Conservation (phyloP, 2,797 vertebrate species). For the Clarias fuscus region DNA sequence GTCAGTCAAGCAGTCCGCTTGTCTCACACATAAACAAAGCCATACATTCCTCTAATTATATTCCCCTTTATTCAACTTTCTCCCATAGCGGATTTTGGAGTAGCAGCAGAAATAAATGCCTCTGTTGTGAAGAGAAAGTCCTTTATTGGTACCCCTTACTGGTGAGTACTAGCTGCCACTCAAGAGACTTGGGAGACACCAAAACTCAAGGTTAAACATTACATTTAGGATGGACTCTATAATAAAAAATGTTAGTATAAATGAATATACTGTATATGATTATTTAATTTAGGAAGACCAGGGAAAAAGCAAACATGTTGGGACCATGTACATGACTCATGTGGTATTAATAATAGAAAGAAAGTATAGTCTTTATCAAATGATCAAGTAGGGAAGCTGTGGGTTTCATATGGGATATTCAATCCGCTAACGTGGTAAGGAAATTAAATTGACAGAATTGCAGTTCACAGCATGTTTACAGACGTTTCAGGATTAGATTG, state of each 20-base stretch:
- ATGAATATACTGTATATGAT: neutral
- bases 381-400: too few species aligned
- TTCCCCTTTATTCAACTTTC: constrained; percentile 36
- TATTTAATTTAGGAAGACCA: neutral
- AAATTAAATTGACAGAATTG: too few species aligned
- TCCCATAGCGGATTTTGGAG: constrained; percentile 85
- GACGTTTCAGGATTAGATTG: too few species aligned
- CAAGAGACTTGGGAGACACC: neutral
- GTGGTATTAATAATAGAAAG: too few species aligned
- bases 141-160: constrained; percentile 90
- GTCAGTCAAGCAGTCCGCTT: constrained; percentile 70
- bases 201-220: neutral
- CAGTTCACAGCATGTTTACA: too few species aligned
- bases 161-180: constrained; percentile 67
- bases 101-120: constrained; percentile 86
- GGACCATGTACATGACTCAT: too few species aligned
- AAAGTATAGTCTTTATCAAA: too few species aligned
- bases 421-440: too few species aligned
- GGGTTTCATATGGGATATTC: too few species aligned
- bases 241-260: neutral
- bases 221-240: neutral
- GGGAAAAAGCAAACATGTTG: too few species aligned
- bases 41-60: constrained; percentile 31
- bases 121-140: constrained; percentile 88
- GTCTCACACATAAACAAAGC: constrained; percentile 19